Conservation (phyloP, 1,140 invertebrate species). For the Procambarus virginalis region DNA sequence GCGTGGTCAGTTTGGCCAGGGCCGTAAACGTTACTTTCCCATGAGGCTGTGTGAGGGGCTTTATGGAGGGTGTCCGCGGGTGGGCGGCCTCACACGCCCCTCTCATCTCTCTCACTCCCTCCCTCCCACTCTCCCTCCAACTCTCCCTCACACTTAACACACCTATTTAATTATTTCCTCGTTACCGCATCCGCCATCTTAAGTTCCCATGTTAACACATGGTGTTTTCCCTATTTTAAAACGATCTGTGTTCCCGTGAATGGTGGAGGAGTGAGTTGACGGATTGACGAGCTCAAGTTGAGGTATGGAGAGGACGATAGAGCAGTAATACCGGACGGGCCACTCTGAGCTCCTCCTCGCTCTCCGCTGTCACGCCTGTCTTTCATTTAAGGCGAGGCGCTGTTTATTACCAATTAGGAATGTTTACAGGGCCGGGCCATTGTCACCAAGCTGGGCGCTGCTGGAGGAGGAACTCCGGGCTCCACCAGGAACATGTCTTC, state of each 20-base stretch:
- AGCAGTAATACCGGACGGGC: neutral
- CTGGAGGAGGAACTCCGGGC: too few species aligned
- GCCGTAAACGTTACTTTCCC: neutral
- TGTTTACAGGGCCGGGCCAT: neutral
- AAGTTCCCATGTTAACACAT: too few species aligned
- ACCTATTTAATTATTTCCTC: too few species aligned
- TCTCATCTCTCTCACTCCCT: neutral
- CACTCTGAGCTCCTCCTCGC: too few species aligned
- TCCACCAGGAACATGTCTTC: too few species aligned
- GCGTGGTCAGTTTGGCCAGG: neutral
- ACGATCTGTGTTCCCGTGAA: too few species aligned
- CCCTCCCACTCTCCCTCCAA: neutral
- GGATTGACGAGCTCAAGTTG: neutral
- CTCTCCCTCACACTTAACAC: neutral
- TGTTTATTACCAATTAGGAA: constrained; percentile 5
- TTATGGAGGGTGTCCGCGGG: neutral
- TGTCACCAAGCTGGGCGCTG: too few species aligned
- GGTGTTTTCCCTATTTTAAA: too few species aligned
- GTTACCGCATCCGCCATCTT: too few species aligned
- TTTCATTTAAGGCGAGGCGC: neutral
- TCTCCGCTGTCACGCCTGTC: neutral
- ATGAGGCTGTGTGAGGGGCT: neutral
- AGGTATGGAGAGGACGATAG: neutral
- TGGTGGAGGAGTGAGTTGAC: too few species aligned
- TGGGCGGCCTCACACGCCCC: neutral